Percentiles rank a stretch among this genome's conserved stretches.
Evolutionary conservation across 2,113 vertebrate species (phyloP).

Genomic region (Xiphias gladius): DNA sequence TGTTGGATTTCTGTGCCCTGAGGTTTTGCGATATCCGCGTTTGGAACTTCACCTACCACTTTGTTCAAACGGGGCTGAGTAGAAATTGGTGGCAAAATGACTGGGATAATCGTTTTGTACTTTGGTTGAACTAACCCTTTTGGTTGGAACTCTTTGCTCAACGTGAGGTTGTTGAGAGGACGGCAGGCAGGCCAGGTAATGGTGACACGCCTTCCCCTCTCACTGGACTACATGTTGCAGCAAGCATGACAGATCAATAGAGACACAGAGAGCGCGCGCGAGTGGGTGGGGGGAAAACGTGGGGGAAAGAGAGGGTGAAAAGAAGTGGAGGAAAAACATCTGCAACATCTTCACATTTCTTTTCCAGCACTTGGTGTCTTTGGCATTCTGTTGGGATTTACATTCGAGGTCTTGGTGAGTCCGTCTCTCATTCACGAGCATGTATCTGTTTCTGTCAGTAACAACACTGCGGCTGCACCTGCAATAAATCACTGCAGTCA

Average conservation of each 20-base stretch:
- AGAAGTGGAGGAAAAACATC: conserved; percentile 46
- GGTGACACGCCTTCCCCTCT: conserved; percentile 87
- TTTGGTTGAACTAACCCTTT: not conserved
- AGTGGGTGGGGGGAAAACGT: conserved; percentile 29
- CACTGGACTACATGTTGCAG: conserved; percentile 78
- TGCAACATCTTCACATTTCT: conserved; percentile 20
- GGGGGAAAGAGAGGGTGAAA: conserved; percentile 40
- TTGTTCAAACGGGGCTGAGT: too few relatives aligned
- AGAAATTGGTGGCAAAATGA: not conserved
- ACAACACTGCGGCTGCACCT: not conserved
- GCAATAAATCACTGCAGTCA: conserved; percentile 1
- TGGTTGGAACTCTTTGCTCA: conserved; percentile 62
- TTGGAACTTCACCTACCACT: not conserved
- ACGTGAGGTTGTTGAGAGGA: conserved; percentile 84
- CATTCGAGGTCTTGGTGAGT: conserved; percentile 57
- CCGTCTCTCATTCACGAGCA: not conserved
- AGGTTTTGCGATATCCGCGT: too few relatives aligned
- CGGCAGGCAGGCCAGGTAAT: conserved; percentile 86
- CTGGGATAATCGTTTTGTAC: not conserved
- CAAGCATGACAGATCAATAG: conserved; percentile 70
- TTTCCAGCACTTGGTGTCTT: not conserved
- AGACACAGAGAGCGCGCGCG: conserved; percentile 33
- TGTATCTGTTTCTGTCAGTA: not conserved
- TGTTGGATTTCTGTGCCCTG: too few relatives aligned
- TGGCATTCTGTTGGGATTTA: not conserved